A percentile compares a stretch with the other conserved stretches of the same genome.
Conservation (phyloP, 2,888 invertebrate species). For the Choreutis nemorana region DNA sequence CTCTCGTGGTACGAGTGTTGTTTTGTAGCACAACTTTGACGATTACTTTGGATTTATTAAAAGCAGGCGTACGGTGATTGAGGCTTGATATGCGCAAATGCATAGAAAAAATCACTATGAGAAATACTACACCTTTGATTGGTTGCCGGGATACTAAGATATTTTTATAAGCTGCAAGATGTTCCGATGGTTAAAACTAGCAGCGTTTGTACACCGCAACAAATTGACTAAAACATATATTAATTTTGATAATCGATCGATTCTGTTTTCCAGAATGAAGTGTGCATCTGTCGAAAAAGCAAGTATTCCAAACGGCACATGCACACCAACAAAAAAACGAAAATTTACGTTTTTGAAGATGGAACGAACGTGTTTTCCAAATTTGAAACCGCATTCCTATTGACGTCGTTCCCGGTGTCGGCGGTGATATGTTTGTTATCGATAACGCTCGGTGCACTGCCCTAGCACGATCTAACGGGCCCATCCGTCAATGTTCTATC, state of each 20-base stretch:
- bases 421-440: conserved; percentile 44
- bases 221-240: too few species aligned
- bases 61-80: conserved; percentile 17
- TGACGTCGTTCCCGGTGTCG: conserved; percentile 31
- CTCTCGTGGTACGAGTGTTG: conserved; percentile 7
- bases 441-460: conserved; percentile 33
- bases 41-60: conserved; percentile 16
- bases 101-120: conserved; percentile 15
- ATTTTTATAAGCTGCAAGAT: too few species aligned
- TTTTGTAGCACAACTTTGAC: conserved; percentile 10
- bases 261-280: too few species aligned
- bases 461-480: conserved; percentile 45
- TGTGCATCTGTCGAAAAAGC: too few species aligned
- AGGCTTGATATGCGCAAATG: conserved; percentile 24
- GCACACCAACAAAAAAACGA: conserved; percentile 21
- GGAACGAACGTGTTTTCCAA: conserved; percentile 37
- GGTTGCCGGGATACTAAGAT: too few species aligned
- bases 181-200: too few species aligned
- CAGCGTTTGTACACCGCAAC: too few species aligned
- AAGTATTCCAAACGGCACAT: conserved; percentile 6
- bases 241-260: too few species aligned
- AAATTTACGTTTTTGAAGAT: conserved; percentile 26
- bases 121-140: too few species aligned
- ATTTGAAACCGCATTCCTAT: conserved; percentile 47
- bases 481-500: conserved; percentile 46